phyloP scores from a whole-genome alignment of 2,113 vertebrate species.

The Platichthys flesus region DNA sequence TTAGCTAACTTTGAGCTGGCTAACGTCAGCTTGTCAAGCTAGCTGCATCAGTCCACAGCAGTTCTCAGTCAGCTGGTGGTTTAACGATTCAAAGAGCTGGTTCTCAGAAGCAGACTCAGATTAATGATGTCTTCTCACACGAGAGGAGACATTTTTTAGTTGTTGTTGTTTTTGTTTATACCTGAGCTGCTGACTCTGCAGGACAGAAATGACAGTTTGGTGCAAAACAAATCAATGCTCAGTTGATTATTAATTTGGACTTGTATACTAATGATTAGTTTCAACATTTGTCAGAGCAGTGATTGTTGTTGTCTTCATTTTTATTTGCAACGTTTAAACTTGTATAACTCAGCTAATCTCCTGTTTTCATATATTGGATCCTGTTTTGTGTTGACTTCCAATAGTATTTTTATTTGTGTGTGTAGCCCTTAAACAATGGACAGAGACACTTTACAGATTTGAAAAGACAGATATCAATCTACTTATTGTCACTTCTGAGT shows the following conservation, averaged over 20 bases:
- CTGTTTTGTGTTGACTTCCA: neutral
- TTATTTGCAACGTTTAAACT: too few species aligned
- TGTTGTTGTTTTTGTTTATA: neutral
- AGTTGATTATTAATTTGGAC: neutral
- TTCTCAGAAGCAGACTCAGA: neutral
- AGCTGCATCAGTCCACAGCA: constrained; percentile 6
- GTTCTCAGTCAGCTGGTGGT: neutral
- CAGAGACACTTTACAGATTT: neutral
- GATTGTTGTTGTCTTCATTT: too few species aligned
- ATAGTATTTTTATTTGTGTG: neutral
- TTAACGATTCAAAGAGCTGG: neutral
- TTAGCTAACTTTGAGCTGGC: constrained; percentile 53
- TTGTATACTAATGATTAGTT: too few species aligned
- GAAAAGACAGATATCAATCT: too few species aligned
- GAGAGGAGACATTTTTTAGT: neutral
- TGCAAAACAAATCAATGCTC: neutral
- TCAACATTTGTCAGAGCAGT: too few species aligned
- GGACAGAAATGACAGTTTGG: neutral
- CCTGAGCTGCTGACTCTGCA: neutral
- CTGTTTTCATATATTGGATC: too few species aligned
- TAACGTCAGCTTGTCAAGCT: constrained; percentile 49
- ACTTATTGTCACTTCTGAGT: too few species aligned
- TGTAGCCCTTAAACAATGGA: neutral
- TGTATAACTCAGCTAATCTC: too few species aligned
- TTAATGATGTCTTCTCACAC: neutral